Conservation (phyloP, 2,888 invertebrate species). For the Leptinotarsa peninsularis region DNA sequence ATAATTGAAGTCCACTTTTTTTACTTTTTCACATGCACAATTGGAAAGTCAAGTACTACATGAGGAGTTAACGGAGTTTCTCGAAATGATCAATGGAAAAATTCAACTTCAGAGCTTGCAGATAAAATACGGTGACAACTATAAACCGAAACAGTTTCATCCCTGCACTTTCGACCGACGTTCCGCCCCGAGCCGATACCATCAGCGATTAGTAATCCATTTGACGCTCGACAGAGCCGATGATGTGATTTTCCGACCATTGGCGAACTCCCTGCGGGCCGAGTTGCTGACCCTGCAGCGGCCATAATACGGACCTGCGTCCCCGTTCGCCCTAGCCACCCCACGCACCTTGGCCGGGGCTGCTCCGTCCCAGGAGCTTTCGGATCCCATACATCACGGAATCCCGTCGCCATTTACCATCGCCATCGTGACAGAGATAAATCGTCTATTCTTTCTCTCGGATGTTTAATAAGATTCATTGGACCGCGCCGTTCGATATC, state of each 20-base stretch:
- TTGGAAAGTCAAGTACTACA: no score
- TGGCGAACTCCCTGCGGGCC: conserved; percentile 52
- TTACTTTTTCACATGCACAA: no score
- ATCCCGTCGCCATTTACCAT: conserved; percentile 49
- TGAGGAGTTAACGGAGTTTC: no score
- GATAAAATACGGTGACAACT: background rate
- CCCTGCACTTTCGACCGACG: conserved; percentile 11
- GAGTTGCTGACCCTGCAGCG: conserved; percentile 59
- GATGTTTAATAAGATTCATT: conserved; percentile 50
- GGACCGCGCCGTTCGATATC: conserved; percentile 49
- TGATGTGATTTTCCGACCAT: conserved; percentile 44
- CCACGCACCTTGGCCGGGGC: conserved; percentile 48
- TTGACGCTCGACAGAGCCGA: conserved; percentile 39
- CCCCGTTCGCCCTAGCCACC: conserved; percentile 47
- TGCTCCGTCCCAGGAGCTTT: conserved; percentile 54
- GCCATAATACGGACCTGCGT: conserved; percentile 59
- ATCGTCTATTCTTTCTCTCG: conserved; percentile 53
- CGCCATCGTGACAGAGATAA: conserved; percentile 52
- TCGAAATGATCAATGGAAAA: no score
- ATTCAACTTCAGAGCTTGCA: conserved; percentile 51
- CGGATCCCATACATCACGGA: conserved; percentile 53
- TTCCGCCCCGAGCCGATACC: conserved; percentile 13
- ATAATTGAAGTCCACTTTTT: no score
- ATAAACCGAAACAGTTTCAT: background rate
- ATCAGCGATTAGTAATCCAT: conserved; percentile 27